Conservation (phyloP, 2,888 invertebrate genomes). For the Dynastes maya region DNA sequence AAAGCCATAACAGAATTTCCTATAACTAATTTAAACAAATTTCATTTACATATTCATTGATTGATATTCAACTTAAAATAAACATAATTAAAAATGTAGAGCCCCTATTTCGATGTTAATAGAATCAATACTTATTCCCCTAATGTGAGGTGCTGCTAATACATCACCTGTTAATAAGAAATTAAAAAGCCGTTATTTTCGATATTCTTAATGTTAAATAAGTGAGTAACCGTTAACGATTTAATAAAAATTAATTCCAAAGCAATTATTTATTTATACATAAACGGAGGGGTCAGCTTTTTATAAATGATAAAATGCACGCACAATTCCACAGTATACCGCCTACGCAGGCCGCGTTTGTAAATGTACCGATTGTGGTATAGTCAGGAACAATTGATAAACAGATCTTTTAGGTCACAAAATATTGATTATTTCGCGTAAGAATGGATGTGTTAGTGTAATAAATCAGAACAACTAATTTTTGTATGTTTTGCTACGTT, state of each 20-base stretch:
- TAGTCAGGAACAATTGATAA: slow-evolving; percentile 15
- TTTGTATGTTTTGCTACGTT: not conserved
- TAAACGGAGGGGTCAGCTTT: not conserved
- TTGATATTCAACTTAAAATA: too few relatives aligned
- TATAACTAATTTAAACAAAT: too few relatives aligned
- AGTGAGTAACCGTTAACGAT: not conserved
- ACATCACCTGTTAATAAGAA: too few relatives aligned
- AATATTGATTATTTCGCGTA: slow-evolving; percentile 24
- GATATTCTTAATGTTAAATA: too few relatives aligned
- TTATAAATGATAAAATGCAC: slow-evolving; percentile 18
- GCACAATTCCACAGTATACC: not conserved
- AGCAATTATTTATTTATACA: slow-evolving; percentile 9
- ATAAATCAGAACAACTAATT: not conserved
- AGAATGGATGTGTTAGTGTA: slow-evolving; percentile 1
- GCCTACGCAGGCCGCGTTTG: slow-evolving; percentile 1
- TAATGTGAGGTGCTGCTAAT: too few relatives aligned
- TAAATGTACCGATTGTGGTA: not conserved
- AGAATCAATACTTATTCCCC: too few relatives aligned
- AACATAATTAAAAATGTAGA: too few relatives aligned
- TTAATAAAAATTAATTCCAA: not conserved
- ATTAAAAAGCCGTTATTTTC: too few relatives aligned
- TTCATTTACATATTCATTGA: too few relatives aligned
- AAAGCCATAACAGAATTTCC: too few relatives aligned
- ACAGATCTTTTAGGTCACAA: slow-evolving; percentile 20
- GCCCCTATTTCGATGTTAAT: too few relatives aligned